Evolutionary conservation across 1,140 invertebrate species (phyloP).

Genomic region (Chironomus tepperi): DNA sequence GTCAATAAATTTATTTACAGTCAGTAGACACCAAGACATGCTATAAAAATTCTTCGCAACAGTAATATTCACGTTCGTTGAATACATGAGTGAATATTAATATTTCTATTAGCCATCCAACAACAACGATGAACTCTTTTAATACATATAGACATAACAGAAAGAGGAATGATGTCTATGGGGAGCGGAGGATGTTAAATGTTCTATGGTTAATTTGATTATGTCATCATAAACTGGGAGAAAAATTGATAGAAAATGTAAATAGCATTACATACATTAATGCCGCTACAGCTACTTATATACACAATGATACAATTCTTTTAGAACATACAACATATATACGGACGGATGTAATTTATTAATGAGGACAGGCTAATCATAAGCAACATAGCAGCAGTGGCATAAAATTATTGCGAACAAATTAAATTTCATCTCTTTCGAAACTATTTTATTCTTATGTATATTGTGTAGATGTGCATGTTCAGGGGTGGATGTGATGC

Average conservation of each 20-base stretch:
- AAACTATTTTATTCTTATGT: too few relatives aligned
- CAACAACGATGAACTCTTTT: too few relatives aligned
- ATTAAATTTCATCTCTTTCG: slow-evolving; percentile 1
- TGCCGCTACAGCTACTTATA: background rate
- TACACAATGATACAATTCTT: too few relatives aligned
- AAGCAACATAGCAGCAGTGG: background rate
- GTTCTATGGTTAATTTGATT: slow-evolving; percentile 1
- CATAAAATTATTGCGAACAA: background rate
- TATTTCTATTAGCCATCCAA: too few relatives aligned
- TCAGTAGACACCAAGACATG: too few relatives aligned
- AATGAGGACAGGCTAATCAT: slow-evolving; percentile 7
- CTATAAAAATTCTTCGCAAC: too few relatives aligned
- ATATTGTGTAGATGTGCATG: background rate
- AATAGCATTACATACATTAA: background rate
- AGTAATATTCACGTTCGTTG: too few relatives aligned
- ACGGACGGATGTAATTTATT: background rate
- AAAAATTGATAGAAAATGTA: background rate
- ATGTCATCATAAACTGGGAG: background rate
- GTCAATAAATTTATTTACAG: too few relatives aligned
- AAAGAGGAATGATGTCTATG: too few relatives aligned
- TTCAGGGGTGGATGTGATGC: background rate
- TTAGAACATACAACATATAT: background rate
- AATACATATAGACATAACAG: too few relatives aligned
- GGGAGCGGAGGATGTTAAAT: background rate
- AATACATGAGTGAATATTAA: too few relatives aligned